Conservation (phyloP, 1,140 invertebrate genomes). For the Callitettix versicolor region DNA sequence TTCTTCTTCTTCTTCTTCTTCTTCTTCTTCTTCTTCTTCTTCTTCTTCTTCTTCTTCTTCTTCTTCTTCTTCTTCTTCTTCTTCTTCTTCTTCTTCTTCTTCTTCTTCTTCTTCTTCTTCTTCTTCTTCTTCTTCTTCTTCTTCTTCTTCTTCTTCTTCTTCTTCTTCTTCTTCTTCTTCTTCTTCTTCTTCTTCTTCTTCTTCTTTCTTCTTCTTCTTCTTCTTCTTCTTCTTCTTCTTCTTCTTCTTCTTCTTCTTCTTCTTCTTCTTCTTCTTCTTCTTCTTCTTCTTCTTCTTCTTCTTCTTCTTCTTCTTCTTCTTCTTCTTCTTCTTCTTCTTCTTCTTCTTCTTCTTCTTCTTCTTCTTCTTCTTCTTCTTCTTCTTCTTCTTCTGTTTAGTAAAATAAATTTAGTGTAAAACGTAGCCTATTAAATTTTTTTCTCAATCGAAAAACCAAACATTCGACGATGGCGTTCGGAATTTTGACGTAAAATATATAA, state of each 20-base stretch:
- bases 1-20: not conserved
- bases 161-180: constrained; percentile 2
- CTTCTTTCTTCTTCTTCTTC: constrained; percentile 1
- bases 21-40: constrained; percentile 4
- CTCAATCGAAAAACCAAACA: too few relatives aligned
- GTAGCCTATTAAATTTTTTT: too few relatives aligned
- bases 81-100: not conserved
- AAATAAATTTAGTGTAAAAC: too few relatives aligned
- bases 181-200: not conserved
- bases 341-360: not conserved
- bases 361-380: not conserved
- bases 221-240: constrained; percentile 3
- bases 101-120: not conserved
- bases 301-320: constrained; percentile 2
- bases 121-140: constrained; percentile 3
- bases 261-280: constrained; percentile 2
- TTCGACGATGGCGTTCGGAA: too few relatives aligned
- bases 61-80: not conserved
- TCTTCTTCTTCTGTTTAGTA: not conserved
- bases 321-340: constrained; percentile 2
- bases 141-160: constrained; percentile 2
- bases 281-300: constrained; percentile 3
- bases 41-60: not conserved
- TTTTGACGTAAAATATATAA: too few relatives aligned
- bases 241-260: constrained; percentile 2